phyloP scores from a whole-genome alignment of 2,113 vertebrate species.

The Petaurus breviceps region DNA sequence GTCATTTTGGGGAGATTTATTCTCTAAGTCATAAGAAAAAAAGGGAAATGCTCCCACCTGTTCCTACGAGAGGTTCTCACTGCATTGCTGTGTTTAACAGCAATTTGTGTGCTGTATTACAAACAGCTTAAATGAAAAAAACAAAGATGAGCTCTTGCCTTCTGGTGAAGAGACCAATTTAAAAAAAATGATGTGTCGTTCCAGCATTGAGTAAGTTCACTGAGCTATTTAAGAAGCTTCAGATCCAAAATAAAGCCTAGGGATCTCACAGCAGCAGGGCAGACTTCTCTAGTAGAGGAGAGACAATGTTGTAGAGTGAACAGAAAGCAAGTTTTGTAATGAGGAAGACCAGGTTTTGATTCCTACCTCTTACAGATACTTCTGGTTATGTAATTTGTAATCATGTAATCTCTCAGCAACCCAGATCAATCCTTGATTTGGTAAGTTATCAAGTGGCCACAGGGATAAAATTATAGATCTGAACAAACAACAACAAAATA shows the following conservation, averaged over 20 bases:
- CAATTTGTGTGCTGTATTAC: constrained; percentile 79
- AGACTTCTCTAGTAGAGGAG: neutral
- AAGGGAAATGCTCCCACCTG: constrained; percentile 79
- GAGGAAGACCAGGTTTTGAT: neutral
- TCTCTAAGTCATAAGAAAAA: constrained; percentile 80
- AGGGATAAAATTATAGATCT: neutral
- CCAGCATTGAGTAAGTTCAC: constrained; percentile 75
- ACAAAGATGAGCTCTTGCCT: constrained; percentile 78
- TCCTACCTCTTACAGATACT: neutral
- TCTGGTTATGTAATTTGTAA: neutral
- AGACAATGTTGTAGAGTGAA: neutral
- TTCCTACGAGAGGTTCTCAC: constrained; percentile 74
- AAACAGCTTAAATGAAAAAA: constrained; percentile 82
- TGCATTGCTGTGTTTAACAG: constrained; percentile 66
- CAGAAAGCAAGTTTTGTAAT: neutral
- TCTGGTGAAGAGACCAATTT: constrained; percentile 78
- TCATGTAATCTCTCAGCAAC: neutral
- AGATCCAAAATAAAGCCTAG: constrained; percentile 73
- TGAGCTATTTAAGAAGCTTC: constrained; percentile 78
- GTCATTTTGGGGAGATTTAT: constrained; percentile 84
- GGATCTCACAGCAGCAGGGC: constrained; percentile 59
- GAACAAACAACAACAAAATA: neutral
- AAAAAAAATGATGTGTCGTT: constrained; percentile 54
- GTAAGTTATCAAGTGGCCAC: neutral
- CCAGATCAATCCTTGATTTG: neutral